These are phyloP conservation scores for Rhinoderma darwinii DNA, from an alignment of 2,113 vertebrate species.

Conservation along the genomic window DNA sequence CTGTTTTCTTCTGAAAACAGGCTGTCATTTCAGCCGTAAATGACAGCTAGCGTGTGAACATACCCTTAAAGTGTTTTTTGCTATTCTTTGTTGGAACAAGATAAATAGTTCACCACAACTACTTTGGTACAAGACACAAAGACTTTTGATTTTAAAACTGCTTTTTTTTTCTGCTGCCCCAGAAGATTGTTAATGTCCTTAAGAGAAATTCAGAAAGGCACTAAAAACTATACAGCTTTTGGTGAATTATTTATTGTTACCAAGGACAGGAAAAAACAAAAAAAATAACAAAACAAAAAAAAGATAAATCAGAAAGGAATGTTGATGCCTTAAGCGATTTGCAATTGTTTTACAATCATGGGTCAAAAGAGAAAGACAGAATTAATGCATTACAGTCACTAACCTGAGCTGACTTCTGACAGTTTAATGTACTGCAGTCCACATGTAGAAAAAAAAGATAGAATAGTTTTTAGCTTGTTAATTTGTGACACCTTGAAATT, in stretches of 20 bases:
- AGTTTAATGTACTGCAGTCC: slow-evolving; percentile 35
- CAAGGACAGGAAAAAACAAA: slow-evolving; percentile 1
- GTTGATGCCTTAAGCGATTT: slow-evolving; percentile 45
- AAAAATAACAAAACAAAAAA: too few relatives aligned
- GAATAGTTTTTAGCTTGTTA: slow-evolving; percentile 48
- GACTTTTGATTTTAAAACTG: not conserved
- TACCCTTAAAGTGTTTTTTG: too few relatives aligned
- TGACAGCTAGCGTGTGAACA: too few relatives aligned
- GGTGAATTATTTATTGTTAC: not conserved
- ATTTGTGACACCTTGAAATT: slow-evolving; percentile 49
- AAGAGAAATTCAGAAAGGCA: slow-evolving; percentile 9
- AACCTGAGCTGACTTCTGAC: slow-evolving; percentile 30
- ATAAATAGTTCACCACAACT: not conserved
- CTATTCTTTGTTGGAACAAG: too few relatives aligned
- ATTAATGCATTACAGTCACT: slow-evolving; percentile 8
- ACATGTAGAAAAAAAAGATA: slow-evolving; percentile 22
- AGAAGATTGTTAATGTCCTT: not conserved
- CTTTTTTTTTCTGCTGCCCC: not conserved
- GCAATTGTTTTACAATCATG: slow-evolving; percentile 41
- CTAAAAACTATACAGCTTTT: not conserved
- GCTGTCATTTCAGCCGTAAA: too few relatives aligned
- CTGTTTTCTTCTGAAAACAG: too few relatives aligned
- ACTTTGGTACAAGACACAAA: not conserved
- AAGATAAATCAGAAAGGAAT: slow-evolving; percentile 9
- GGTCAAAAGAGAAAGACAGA: slow-evolving; percentile 38